Percentiles rank a stretch among this genome's conserved stretches.
These are phyloP conservation scores for Lophotis ruficrista DNA, from an alignment of 2,113 vertebrate species.

Conservation along the genomic window DNA sequence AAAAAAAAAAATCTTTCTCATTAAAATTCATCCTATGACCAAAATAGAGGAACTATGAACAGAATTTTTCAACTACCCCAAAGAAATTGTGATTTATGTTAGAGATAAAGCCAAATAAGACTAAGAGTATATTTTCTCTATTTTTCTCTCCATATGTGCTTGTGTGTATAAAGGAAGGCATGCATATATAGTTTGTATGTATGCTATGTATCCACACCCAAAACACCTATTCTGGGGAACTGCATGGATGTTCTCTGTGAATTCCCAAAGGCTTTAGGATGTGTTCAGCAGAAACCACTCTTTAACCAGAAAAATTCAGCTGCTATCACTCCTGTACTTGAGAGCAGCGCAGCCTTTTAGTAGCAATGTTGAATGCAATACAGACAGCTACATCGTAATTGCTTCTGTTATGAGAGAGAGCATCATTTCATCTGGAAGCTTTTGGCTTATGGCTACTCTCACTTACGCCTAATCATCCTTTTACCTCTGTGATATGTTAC, in stretches of 20 bases:
- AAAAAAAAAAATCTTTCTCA: neutral
- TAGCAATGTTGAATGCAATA: neutral
- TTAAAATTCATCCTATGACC: neutral
- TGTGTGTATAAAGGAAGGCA: neutral
- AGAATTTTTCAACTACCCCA: neutral
- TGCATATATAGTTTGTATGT: neutral
- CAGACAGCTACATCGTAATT: neutral
- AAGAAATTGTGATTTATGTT: neutral
- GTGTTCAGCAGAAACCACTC: neutral
- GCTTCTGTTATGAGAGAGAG: neutral
- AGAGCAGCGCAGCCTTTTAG: neutral
- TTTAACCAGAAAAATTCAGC: neutral
- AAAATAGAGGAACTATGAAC: neutral
- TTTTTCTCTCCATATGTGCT: neutral
- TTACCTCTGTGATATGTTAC: neutral
- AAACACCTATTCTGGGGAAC: neutral
- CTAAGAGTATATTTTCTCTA: neutral
- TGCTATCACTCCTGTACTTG: neutral
- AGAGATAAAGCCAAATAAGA: neutral
- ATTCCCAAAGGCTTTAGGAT: neutral
- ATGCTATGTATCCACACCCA: neutral
- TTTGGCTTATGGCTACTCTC: neutral
- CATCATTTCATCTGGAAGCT: neutral
- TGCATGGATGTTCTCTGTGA: neutral
- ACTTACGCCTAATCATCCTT: neutral